These are phyloP conservation scores for Drosophila nigrodunni DNA, from an alignment of 1,140 invertebrate species.

Conservation along the genomic window DNA sequence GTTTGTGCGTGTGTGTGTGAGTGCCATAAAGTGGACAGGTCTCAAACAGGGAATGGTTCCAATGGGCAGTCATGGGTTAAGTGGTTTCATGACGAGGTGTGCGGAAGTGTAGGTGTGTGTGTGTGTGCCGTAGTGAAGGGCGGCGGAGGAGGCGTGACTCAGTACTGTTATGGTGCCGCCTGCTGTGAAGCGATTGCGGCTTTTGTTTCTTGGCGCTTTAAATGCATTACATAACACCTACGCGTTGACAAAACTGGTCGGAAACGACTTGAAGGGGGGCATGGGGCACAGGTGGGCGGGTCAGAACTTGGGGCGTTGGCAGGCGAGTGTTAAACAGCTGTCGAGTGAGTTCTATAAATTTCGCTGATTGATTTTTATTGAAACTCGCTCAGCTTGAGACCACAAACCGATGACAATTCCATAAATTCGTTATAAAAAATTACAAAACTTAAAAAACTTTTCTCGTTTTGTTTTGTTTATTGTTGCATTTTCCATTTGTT, in stretches of 20 bases:
- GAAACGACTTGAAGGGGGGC: not conserved
- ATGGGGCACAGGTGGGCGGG: not conserved
- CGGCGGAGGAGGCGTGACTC: slow-evolving; percentile 49
- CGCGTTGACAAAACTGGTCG: slow-evolving; percentile 51
- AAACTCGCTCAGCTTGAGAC: slow-evolving; percentile 76
- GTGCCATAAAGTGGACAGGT: slow-evolving; percentile 24
- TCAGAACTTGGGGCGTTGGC: not conserved
- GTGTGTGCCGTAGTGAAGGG: not conserved
- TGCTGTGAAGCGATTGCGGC: slow-evolving; percentile 46
- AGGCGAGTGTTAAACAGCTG: slow-evolving; percentile 70
- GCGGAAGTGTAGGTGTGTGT: not conserved
- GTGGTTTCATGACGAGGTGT: slow-evolving; percentile 56
- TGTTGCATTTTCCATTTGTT: not conserved
- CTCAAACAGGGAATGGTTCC: slow-evolving; percentile 14
- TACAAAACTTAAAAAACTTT: not conserved
- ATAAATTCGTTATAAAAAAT: slow-evolving; percentile 54
- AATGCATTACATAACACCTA: slow-evolving; percentile 77
- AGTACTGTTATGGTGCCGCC: slow-evolving; percentile 48
- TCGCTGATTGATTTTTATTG: slow-evolving; percentile 79
- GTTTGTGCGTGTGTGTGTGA: slow-evolving; percentile 9
- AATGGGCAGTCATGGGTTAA: slow-evolving; percentile 62
- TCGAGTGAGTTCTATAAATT: slow-evolving; percentile 70
- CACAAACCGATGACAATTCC: slow-evolving; percentile 62
- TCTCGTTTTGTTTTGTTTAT: not conserved
- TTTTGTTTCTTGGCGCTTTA: slow-evolving; percentile 66